Percentiles rank a stretch among this genome's conserved stretches.
Conservation (phyloP, 2,113 vertebrate species). For the Pagrus major region DNA sequence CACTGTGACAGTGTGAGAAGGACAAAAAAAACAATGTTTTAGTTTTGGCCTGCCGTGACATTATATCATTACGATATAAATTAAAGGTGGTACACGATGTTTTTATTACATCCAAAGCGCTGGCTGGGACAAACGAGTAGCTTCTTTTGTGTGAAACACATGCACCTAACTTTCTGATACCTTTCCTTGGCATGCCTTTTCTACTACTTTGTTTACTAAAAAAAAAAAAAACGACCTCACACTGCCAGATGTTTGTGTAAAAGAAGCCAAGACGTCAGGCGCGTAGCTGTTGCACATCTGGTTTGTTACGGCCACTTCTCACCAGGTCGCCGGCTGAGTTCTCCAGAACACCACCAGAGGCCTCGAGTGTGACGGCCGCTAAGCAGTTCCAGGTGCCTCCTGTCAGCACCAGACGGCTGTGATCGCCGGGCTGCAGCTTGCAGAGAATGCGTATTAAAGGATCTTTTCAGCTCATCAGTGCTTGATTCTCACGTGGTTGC, state of each 20-base stretch:
- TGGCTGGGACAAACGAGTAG: neutral
- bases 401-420: neutral
- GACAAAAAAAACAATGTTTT: neutral
- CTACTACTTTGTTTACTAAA: conserved; percentile 39
- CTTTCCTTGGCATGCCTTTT: conserved; percentile 11
- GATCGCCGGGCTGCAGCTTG: conserved; percentile 28
- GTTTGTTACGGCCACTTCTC: conserved; percentile 32
- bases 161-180: neutral
- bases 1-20: no score
- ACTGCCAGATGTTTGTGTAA: conserved; percentile 38
- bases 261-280: neutral
- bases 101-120: neutral
- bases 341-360: conserved; percentile 29
- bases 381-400: conserved; percentile 45
- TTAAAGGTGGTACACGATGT: neutral
- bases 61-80: neutral
- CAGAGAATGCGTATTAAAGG: neutral
- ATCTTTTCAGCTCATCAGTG: neutral
- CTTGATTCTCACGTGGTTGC: neutral
- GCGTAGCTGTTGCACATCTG: conserved; percentile 50
- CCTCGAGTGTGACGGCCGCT: conserved; percentile 17
- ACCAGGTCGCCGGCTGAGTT: conserved; percentile 34
- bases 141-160: neutral
- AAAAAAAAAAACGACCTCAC: conserved; percentile 33
- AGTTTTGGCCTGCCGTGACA: no score